Evolutionary conservation across 2,888 invertebrate genomes (phyloP).

Genomic region (Acanthosoma haemorrhoidale): DNA sequence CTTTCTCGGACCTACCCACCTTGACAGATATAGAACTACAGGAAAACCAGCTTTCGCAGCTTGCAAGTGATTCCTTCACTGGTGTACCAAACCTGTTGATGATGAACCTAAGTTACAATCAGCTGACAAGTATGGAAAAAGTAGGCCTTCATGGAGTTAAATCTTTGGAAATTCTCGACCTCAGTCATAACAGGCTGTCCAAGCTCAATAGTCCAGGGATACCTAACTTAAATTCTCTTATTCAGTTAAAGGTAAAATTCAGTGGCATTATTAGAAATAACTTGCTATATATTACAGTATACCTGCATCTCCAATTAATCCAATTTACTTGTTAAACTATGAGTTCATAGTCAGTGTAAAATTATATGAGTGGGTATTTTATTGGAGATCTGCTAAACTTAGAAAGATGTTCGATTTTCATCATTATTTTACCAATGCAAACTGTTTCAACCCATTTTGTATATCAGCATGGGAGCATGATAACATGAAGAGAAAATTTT

Average conservation of each 20-base stretch:
- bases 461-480: too few species aligned
- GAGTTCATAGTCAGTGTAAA: too few species aligned
- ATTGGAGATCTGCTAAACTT: too few species aligned
- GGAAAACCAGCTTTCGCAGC: conserved; percentile 68
- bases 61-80: conserved; percentile 69
- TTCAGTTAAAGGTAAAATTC: conserved; percentile 65
- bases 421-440: too few species aligned
- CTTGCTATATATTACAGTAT: too few species aligned
- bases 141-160: conserved; percentile 66
- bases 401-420: too few species aligned
- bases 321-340: too few species aligned
- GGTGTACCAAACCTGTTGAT: conserved; percentile 72
- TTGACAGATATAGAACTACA: conserved; percentile 61
- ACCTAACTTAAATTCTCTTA: conserved; percentile 75
- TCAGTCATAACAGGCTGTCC: conserved; percentile 71
- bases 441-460: too few species aligned
- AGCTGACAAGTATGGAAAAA: conserved; percentile 66
- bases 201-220: conserved; percentile 61
- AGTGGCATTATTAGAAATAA: too few species aligned
- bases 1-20: conserved; percentile 69
- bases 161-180: conserved; percentile 77
- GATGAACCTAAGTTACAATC: conserved; percentile 77
- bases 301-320: too few species aligned
- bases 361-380: too few species aligned
- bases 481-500: too few species aligned